Percentiles rank a stretch among this genome's conserved stretches.
phyloP scores from a whole-genome alignment of 2,797 vertebrate species.

The Cyclura pinguis region DNA sequence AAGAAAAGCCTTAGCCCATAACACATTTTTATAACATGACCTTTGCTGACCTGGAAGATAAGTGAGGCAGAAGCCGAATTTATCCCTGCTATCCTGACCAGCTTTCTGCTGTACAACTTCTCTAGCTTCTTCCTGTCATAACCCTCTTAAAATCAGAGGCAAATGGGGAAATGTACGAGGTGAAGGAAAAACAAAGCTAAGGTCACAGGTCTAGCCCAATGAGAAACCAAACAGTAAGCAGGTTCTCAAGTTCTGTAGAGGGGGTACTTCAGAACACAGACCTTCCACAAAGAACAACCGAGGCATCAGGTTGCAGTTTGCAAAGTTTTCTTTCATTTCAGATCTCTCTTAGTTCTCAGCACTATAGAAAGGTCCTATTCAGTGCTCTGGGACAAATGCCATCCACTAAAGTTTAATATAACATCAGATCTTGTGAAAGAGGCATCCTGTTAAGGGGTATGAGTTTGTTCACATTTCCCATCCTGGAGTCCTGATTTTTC shows the following conservation, averaged over 20 bases:
- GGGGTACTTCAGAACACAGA: not conserved
- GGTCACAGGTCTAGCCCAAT: not conserved
- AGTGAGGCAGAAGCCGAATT: not conserved
- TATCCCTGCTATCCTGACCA: not conserved
- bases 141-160: not conserved
- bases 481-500: not conserved
- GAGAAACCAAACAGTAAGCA: not conserved
- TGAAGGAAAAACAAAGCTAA: not conserved
- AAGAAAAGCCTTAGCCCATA: not conserved
- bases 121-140: not conserved
- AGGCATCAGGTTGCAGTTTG: not conserved
- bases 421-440: not conserved
- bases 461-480: not conserved
- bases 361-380: not conserved
- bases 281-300: not conserved
- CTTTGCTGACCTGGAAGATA: not conserved
- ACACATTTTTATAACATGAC: not conserved
- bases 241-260: not conserved
- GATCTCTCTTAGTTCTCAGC: not conserved
- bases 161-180: not conserved
- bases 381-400: not conserved
- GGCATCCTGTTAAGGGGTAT: not conserved
- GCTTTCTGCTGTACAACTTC: not conserved
- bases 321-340: not conserved
- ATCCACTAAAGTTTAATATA: not conserved